Evolutionary conservation across 2,797 vertebrate genomes (phyloP).

Genomic region (Trematomus bernacchii): DNA sequence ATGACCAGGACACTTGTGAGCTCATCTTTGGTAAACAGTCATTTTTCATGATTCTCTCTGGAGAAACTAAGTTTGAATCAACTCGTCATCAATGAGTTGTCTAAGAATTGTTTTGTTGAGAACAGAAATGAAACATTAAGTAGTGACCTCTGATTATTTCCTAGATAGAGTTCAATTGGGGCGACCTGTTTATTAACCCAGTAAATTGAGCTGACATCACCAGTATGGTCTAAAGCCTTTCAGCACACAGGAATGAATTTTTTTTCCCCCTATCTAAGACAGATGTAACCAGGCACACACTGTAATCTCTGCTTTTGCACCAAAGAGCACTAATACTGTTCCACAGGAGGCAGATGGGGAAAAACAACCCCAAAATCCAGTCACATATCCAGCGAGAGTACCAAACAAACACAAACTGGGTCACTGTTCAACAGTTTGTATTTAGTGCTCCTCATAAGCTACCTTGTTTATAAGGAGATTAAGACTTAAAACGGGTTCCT

Average conservation of each 20-base stretch:
- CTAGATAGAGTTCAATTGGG: background rate
- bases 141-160: background rate
- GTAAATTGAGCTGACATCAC: constrained; percentile 3
- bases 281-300: constrained; percentile 22
- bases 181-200: constrained; percentile 9
- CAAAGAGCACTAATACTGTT: constrained; percentile 36
- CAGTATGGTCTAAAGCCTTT: background rate
- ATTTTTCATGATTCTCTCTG: too few relatives aligned
- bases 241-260: background rate
- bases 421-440: constrained; percentile 54
- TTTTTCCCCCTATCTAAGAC: constrained; percentile 1
- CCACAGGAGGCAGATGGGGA: constrained; percentile 49
- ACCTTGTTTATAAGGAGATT: constrained; percentile 67
- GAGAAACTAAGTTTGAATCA: too few relatives aligned
- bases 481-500: constrained; percentile 55
- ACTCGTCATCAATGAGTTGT: too few relatives aligned
- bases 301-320: constrained; percentile 29
- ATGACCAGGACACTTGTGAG: too few relatives aligned
- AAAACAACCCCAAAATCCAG: constrained; percentile 48
- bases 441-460: constrained; percentile 34
- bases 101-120: too few relatives aligned
- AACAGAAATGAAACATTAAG: background rate
- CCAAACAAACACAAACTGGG: constrained; percentile 43
- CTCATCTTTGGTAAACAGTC: too few relatives aligned
- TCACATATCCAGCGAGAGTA: constrained; percentile 29